Evolutionary conservation across 2,888 invertebrate genomes (phyloP).

Genomic region (Sinhomidia bicolor): DNA sequence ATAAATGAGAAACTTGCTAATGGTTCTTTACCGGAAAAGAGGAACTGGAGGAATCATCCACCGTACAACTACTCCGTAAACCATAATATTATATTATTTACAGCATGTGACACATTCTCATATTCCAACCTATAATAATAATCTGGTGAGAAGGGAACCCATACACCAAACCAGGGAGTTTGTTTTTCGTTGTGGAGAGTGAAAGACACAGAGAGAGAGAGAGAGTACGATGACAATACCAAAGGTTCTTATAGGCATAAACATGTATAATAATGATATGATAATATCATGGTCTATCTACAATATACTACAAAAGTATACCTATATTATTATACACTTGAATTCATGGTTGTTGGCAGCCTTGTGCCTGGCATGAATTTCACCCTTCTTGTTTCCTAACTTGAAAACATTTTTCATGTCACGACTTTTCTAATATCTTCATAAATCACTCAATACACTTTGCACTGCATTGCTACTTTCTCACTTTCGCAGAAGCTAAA

Average conservation of each 20-base stretch:
- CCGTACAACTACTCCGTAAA: neutral
- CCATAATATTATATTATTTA: neutral
- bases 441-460: constrained; percentile 69
- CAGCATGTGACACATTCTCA: constrained; percentile 62
- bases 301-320: too few relatives aligned
- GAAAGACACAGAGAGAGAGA: too few relatives aligned
- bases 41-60: constrained; percentile 8
- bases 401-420: constrained; percentile 69
- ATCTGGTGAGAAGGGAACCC: neutral
- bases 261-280: neutral
- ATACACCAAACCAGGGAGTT: neutral
- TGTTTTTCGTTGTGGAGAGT: constrained; percentile 9
- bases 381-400: constrained; percentile 67
- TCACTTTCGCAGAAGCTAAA: constrained; percentile 53
- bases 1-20: constrained; percentile 57
- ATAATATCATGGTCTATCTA: too few relatives aligned
- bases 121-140: constrained; percentile 28
- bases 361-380: constrained; percentile 60
- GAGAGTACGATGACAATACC: constrained; percentile 25
- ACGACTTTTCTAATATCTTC: constrained; percentile 65
- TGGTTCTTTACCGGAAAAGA: constrained; percentile 52
- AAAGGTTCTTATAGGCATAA: neutral
- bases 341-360: constrained; percentile 66
- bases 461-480: constrained; percentile 50
- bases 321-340: neutral